Conservation (phyloP, 1,140 invertebrate species). For the Drosophila quadrilineata region DNA sequence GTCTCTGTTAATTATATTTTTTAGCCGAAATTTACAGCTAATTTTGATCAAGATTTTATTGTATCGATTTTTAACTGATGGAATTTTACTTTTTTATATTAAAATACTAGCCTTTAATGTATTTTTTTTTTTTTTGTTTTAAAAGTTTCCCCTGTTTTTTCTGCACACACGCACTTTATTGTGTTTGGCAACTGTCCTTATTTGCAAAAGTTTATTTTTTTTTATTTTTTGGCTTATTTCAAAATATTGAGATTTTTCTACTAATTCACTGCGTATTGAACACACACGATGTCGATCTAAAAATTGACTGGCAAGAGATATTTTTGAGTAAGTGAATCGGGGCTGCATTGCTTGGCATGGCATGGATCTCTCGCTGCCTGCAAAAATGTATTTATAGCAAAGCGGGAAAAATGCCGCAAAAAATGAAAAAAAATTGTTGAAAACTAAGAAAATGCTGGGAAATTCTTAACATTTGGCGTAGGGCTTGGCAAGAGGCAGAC, state of each 20-base stretch:
- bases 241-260: background rate
- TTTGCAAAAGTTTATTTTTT: background rate
- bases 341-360: conserved; percentile 56
- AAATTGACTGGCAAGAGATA: conserved; percentile 37
- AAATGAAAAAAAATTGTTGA: conserved; percentile 20
- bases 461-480: conserved; percentile 35
- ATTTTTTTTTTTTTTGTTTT: no score
- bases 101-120: no score
- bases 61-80: no score
- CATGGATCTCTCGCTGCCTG: conserved; percentile 45
- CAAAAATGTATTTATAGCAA: conserved; percentile 56
- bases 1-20: no score
- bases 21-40: no score
- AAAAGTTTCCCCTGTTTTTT: no score
- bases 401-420: conserved; percentile 28
- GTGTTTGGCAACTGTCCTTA: no score
- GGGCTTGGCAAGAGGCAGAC: conserved; percentile 48
- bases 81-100: no score
- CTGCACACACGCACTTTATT: no score
- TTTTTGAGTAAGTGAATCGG: conserved; percentile 55
- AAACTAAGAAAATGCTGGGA: no score
- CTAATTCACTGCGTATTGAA: conserved; percentile 30
- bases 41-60: no score
- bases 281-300: conserved; percentile 49
- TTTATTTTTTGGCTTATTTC: background rate